Evolutionary conservation across 23 tunicate species (phyloP), one percentile per base, ranked within the genome.

Genomic region (Diplosoma virens): DNA sequence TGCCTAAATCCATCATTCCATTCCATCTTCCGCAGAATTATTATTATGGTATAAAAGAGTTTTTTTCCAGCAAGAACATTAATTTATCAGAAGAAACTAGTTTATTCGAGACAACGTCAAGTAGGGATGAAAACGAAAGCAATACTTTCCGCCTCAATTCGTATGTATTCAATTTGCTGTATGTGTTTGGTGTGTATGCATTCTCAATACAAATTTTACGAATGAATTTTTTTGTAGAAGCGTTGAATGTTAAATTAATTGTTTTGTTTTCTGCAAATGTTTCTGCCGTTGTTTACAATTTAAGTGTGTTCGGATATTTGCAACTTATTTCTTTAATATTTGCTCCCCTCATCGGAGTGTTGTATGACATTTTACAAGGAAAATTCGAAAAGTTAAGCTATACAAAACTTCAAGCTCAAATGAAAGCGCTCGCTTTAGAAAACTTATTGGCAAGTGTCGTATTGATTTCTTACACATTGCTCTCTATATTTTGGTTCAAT

Each of bases 21-120:
- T 64, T 7, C 37, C 3, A 30, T 9, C 35, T 64, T 29, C 35
- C 71, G 6, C 9, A 64, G 16, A 32, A 64, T 64, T 64, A 7
- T 32, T 20, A 28, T 7, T 64, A 25, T 64, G 71, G 71, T 6
- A 6, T 64, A 64, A 64, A 64, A 18, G 71, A 64, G 17, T 33
- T 3, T 7, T 64, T 22, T 20, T 11, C 6, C 63, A 16, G 6
- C 17, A 56, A 16, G 6, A 20, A 56, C 21, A 56, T 4, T 11
- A n/a, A n/a, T n/a, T 11, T 20, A 14, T 16, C 21, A 56, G 63
- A 56, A 56, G 63, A 16, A 4, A 25, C 21, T 14, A 22, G 6
- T 56, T 20, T 56, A 4, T 20, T 64, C 35, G 21, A 64, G 29
- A 21, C 26, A 36, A 7, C 52, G 26, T 22, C 16, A 33, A 68